phyloP scores from a whole-genome alignment of 1,140 invertebrate genomes.

The Melipona quadrifasciata region DNA sequence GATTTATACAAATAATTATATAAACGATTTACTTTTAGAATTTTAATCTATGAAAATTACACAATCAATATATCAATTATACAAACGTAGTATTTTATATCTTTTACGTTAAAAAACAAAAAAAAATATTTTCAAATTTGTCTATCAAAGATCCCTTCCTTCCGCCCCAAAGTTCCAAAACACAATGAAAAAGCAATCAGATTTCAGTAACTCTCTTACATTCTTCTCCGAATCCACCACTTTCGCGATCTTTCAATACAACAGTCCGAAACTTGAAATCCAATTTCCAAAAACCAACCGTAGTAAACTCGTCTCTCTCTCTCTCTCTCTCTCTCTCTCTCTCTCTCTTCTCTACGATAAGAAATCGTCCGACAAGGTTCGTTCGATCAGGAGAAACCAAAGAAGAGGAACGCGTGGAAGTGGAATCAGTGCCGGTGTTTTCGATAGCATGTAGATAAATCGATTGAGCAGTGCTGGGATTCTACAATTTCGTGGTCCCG shows the following conservation, averaged over 20 bases:
- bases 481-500: conserved; percentile 42
- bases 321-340: not conserved
- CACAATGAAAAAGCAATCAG: not conserved
- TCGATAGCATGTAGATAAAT: conserved; percentile 25
- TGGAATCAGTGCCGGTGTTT: conserved; percentile 15
- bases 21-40: too few relatives aligned
- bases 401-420: not conserved
- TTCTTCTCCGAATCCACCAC: not conserved
- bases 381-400: not conserved
- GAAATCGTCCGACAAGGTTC: not conserved
- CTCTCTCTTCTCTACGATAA: not conserved
- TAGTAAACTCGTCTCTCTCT: not conserved
- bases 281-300: not conserved
- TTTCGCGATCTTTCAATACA: not conserved
- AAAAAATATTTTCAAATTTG: not conserved
- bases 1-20: too few relatives aligned
- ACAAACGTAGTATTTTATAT: too few relatives aligned
- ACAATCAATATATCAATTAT: too few relatives aligned
- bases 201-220: not conserved
- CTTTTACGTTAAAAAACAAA: too few relatives aligned
- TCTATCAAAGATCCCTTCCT: not conserved
- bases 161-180: not conserved
- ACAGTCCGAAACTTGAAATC: not conserved
- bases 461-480: conserved; percentile 19
- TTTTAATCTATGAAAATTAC: too few relatives aligned